phyloP scores from a whole-genome alignment of 2,113 vertebrate genomes.

The Zapus hudsonius region DNA sequence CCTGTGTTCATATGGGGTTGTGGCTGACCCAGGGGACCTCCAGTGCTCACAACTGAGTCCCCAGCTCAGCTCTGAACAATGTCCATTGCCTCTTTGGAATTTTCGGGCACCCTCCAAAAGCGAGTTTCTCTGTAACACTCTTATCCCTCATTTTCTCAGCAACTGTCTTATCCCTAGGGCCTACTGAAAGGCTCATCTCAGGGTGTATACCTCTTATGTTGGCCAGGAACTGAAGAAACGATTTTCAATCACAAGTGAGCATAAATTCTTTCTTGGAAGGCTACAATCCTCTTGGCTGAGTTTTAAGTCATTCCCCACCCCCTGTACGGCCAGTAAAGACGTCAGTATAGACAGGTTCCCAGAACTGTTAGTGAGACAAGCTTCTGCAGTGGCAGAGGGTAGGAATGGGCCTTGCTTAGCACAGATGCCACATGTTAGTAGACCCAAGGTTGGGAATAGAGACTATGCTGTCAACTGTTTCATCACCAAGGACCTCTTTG shows the following conservation, averaged over 20 bases:
- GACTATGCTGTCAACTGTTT: not conserved
- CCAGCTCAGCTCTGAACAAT: not conserved
- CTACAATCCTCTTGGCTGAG: not conserved
- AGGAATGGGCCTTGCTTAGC: not conserved
- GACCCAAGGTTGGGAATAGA: not conserved
- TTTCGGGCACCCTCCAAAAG: not conserved
- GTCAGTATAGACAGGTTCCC: not conserved
- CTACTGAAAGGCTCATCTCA: not conserved
- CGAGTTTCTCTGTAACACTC: too few relatives aligned
- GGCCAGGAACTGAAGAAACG: constrained; percentile 1
- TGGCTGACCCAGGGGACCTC: not conserved
- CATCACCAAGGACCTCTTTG: not conserved
- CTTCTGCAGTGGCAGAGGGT: not conserved
- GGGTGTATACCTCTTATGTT: not conserved
- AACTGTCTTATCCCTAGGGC: not conserved
- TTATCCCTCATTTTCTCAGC: too few relatives aligned
- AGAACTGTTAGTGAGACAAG: not conserved
- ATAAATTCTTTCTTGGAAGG: not conserved
- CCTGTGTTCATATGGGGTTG: not conserved
- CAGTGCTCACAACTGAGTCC: not conserved
- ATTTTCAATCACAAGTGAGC: not conserved
- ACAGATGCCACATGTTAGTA: not conserved
- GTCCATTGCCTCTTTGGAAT: not conserved
- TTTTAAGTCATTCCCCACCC: not conserved
- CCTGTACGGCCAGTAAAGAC: not conserved